Evolutionary conservation across 1,140 invertebrate genomes (phyloP).

Genomic region (Zaprionus vittiger): DNA sequence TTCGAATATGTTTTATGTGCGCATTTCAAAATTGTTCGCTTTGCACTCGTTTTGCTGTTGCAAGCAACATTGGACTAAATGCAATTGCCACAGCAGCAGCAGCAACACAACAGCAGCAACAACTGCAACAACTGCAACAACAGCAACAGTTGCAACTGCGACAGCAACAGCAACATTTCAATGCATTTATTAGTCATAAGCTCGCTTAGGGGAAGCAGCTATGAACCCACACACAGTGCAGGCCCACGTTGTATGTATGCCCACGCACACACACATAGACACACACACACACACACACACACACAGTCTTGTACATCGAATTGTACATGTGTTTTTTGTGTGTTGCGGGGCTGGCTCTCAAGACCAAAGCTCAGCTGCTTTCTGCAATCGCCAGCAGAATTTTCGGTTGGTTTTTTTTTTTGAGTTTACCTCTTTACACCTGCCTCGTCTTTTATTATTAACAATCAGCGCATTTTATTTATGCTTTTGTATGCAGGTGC

Average conservation of each 20-base stretch:
- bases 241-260: not conserved
- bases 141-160: slow-evolving; percentile 23
- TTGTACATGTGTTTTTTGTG: slow-evolving; percentile 45
- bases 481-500: not conserved
- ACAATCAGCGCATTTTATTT: slow-evolving; percentile 38
- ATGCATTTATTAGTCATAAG: slow-evolving; percentile 13
- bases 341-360: slow-evolving; percentile 8
- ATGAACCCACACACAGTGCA: too few species aligned
- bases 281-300: slow-evolving; percentile 10
- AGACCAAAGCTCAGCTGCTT: slow-evolving; percentile 44
- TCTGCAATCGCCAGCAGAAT: slow-evolving; percentile 42
- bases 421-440: slow-evolving; percentile 23
- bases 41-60: slow-evolving; percentile 48
- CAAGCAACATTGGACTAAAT: slow-evolving; percentile 21
- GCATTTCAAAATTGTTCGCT: slow-evolving; percentile 44
- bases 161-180: slow-evolving; percentile 8
- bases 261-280: not conserved
- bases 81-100: slow-evolving; percentile 34
- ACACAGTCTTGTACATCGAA: slow-evolving; percentile 9
- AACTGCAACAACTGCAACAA: too few species aligned
- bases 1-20: slow-evolving; percentile 48
- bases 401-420: slow-evolving; percentile 8
- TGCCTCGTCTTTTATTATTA: slow-evolving; percentile 34
- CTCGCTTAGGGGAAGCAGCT: not conserved
- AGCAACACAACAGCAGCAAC: not conserved